These are phyloP conservation scores for Nezara viridula DNA, from an alignment of 2,888 invertebrate species.

Conservation along the genomic window DNA sequence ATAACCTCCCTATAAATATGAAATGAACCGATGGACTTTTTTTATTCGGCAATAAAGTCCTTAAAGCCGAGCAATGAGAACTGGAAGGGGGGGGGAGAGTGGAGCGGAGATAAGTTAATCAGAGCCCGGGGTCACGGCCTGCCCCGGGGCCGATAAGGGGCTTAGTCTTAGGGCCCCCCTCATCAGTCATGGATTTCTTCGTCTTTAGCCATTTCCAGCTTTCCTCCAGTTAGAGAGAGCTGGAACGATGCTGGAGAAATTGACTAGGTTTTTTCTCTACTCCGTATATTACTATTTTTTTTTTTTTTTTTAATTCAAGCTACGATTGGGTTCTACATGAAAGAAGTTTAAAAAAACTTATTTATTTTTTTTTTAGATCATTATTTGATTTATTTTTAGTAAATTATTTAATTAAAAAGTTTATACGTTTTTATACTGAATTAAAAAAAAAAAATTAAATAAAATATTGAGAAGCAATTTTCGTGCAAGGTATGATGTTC, in stretches of 20 bases:
- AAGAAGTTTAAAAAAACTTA: no score
- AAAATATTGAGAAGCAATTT: no score
- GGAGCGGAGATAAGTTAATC: conserved; percentile 19
- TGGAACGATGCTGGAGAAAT: not conserved
- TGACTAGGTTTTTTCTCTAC: no score
- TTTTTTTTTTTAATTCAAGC: no score
- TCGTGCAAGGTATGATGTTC: no score
- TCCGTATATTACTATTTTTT: no score
- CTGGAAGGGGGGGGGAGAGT: not conserved
- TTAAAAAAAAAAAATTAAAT: no score
- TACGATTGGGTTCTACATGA: no score
- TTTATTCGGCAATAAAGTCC: not conserved
- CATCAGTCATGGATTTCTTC: conserved; percentile 30
- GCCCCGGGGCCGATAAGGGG: conserved; percentile 36
- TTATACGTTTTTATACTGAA: no score
- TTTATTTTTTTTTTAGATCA: no score
- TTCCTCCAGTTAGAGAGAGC: not conserved
- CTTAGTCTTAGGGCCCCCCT: not conserved
- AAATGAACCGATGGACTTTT: not conserved
- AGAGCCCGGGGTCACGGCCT: not conserved
- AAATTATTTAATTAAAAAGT: no score
- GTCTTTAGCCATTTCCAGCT: not conserved
- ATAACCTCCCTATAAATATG: not conserved
- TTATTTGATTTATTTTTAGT: no score
- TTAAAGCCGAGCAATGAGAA: not conserved